Conservation (phyloP, 2,113 vertebrate species). For the Pseudorasbora parva region DNA sequence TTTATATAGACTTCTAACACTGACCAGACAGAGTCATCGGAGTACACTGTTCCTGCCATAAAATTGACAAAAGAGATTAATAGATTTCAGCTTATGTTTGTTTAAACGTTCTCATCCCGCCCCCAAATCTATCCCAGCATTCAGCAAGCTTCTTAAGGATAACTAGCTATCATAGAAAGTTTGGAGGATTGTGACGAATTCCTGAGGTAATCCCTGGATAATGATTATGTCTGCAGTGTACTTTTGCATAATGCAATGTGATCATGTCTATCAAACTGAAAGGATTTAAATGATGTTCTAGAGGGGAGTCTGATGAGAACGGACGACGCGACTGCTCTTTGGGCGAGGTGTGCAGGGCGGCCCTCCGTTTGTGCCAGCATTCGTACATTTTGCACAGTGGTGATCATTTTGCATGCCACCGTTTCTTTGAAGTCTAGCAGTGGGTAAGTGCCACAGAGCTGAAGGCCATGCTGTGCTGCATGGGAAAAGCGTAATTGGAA, state of each 20-base stretch:
- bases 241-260: slow-evolving; percentile 49
- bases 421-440: slow-evolving; percentile 37
- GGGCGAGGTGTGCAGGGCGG: background rate
- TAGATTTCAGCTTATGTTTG: slow-evolving; percentile 31
- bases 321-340: background rate
- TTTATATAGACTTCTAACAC: background rate
- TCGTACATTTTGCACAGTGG: slow-evolving; percentile 15
- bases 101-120: slow-evolving; percentile 45
- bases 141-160: slow-evolving; percentile 35
- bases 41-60: background rate
- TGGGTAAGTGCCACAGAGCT: slow-evolving; percentile 42
- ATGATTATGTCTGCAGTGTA: slow-evolving; percentile 48
- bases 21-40: background rate
- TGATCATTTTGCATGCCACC: slow-evolving; percentile 11
- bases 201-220: slow-evolving; percentile 47
- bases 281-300: slow-evolving; percentile 30
- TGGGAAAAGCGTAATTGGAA: slow-evolving; percentile 47
- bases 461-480: slow-evolving; percentile 23
- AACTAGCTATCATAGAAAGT: slow-evolving; percentile 47
- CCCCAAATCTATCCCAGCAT: slow-evolving; percentile 29
- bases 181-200: slow-evolving; percentile 31
- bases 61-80: slow-evolving; percentile 41
- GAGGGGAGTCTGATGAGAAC: background rate
- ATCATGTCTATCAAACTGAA: slow-evolving; percentile 42
- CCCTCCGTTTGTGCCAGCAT: background rate